Percentiles rank a stretch among this genome's conserved stretches.
These are phyloP conservation scores for Eilema depressum DNA, from an alignment of 2,888 invertebrate species.

Conservation along the genomic window DNA sequence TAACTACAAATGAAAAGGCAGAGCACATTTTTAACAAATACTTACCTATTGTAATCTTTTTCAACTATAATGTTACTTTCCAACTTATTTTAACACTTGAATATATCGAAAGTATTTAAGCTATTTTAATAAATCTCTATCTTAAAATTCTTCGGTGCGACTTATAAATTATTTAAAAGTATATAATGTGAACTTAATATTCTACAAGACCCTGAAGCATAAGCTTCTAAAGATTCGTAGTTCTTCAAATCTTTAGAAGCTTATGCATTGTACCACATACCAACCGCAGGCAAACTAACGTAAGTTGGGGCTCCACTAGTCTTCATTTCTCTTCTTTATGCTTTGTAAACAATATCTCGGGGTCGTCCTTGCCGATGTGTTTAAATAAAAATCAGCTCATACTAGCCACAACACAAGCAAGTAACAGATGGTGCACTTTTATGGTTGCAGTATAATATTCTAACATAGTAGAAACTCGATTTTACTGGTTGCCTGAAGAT, in stretches of 20 bases:
- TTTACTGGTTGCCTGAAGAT: slow-evolving; percentile 12
- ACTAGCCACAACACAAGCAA: slow-evolving; percentile 20
- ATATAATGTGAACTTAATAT: neutral
- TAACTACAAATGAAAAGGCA: too few relatives aligned
- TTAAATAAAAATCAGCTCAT: slow-evolving; percentile 60
- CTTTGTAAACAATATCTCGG: slow-evolving; percentile 65
- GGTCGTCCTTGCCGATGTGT: slow-evolving; percentile 46
- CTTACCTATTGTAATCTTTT: too few relatives aligned
- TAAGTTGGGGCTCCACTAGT: slow-evolving; percentile 59
- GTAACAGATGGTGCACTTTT: slow-evolving; percentile 29
- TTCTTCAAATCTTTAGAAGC: slow-evolving; percentile 1
- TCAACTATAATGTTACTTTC: too few relatives aligned
- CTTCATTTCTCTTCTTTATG: slow-evolving; percentile 69
- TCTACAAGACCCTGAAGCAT: neutral
- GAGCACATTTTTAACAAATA: too few relatives aligned
- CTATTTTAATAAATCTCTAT: too few relatives aligned
- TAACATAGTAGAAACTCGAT: slow-evolving; percentile 1
- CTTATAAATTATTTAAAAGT: neutral
- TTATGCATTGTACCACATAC: slow-evolving; percentile 35
- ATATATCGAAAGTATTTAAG: too few relatives aligned
- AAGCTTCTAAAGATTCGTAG: too few relatives aligned
- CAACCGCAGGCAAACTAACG: slow-evolving; percentile 57
- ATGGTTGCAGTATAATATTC: neutral
- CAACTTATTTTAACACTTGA: too few relatives aligned
- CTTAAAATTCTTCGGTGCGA: neutral